Conservation (phyloP, 2,888 invertebrate species). For the Pantelozetes paolii region DNA sequence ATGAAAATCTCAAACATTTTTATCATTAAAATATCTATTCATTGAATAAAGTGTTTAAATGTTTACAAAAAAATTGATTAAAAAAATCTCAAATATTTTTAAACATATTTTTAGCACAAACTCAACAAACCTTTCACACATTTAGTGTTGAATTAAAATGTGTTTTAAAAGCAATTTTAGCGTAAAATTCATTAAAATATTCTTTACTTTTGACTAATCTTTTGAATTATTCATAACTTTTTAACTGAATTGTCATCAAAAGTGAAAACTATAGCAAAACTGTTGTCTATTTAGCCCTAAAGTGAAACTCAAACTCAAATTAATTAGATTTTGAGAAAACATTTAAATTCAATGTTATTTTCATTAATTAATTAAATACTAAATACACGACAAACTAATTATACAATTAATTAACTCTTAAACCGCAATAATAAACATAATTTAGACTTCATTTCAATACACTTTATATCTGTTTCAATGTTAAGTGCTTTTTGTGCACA, state of each 20-base stretch:
- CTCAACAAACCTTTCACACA: too few species aligned
- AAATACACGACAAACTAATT: background rate
- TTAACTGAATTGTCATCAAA: constrained; percentile 17
- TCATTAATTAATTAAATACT: background rate
- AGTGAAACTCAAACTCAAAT: background rate
- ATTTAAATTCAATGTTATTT: background rate
- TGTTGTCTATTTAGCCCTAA: constrained; percentile 11
- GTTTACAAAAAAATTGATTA: too few species aligned
- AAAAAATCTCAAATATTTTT: too few species aligned
- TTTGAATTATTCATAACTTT: constrained; percentile 27
- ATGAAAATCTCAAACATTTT: too few species aligned
- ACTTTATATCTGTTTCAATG: too few species aligned
- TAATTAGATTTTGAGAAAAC: background rate
- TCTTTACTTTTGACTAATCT: constrained; percentile 16
- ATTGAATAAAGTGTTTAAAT: too few species aligned
- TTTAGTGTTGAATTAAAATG: too few species aligned
- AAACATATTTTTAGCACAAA: too few species aligned
- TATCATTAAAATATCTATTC: too few species aligned
- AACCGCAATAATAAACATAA: background rate
- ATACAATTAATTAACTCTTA: background rate
- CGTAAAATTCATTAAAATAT: constrained; percentile 12
- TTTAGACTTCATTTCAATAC: background rate
- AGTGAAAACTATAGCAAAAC: constrained; percentile 5
- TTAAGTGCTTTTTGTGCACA: too few species aligned
- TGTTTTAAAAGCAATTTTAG: constrained; percentile 6